Base-by-base conservation (phyloP, 1,140 invertebrate genomes). In the Polyergus mexicanus region DNA sequence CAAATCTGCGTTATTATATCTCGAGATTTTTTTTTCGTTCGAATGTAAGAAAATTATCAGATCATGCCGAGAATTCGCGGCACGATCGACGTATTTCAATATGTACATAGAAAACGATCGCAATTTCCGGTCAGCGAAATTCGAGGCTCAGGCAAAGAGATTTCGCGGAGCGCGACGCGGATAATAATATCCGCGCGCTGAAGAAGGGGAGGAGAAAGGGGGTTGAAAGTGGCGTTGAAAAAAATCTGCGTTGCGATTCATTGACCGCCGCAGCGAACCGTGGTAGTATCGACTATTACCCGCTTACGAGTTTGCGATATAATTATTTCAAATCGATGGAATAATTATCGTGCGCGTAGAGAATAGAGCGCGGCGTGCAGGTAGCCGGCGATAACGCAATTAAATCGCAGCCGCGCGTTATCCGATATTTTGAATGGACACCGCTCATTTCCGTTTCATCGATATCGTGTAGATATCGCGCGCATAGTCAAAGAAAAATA, bases 301-400 rank as follows among this genome's bases (percentile, higher is more conserved):
- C 78, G 74, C 75, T 63, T 84, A 80, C 62, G 60, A 65, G 74
- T 47, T 41, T 72, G 78, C 77, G 78, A 85, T 89, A 87, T 87
- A 84, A 89, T 89, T 90, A 90, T 90, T 90, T 89, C 88, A 71
- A 88, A 90, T 88, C 89, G 89, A 90, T 90, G 56, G 77, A 90
- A 90, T 88, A 88, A 88, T 91, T 90, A 89, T 81, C 77, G 76
- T 58, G 66, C 47, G 35, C 28, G 11, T 47, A 62, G 47, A n/a
- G 65, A 32, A 41, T 65, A 19, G 51, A 62, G 28, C 84, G 74
- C 16, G 51, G 22, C 54, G 74, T 56, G 74, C 78, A 86, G 75
- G 66, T 69, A 66, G 56, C 69, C 72, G 80, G 78, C 68, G 87
- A 90, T 90, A 91, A 90, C 89, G 84, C 86, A 78, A 91, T 91